Conservation (phyloP, 2,888 invertebrate species). For the Odontomyia ornata region DNA sequence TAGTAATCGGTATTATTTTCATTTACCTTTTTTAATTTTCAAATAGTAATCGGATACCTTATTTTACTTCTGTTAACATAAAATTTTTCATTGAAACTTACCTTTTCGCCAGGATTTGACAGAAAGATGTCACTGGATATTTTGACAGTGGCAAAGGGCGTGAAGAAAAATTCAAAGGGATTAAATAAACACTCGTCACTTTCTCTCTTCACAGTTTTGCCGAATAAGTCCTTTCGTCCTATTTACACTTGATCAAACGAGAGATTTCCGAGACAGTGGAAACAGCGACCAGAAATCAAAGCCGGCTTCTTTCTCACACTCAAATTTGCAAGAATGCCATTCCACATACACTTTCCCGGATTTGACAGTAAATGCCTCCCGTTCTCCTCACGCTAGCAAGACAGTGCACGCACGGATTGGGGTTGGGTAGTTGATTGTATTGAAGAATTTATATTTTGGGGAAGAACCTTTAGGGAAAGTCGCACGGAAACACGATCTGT, state of each 20-base stretch:
- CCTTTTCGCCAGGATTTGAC: neutral
- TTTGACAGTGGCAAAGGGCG: conserved; percentile 23
- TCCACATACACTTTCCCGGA: neutral
- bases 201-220: neutral
- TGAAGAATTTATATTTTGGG: neutral
- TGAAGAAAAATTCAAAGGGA: conserved; percentile 11
- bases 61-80: neutral
- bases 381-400: neutral
- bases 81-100: neutral
- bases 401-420: too few species aligned
- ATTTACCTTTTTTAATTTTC: neutral
- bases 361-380: neutral
- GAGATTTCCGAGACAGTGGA: neutral
- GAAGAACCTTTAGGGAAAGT: too few species aligned
- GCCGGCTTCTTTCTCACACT: neutral
- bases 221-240: neutral
- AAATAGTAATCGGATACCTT: neutral
- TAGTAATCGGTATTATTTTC: neutral
- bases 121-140: conserved; percentile 17
- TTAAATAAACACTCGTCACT: conserved; percentile 29
- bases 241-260: neutral
- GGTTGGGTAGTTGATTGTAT: too few species aligned
- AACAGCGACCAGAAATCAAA: neutral
- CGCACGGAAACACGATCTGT: neutral
- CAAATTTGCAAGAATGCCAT: neutral